Evolutionary conservation across 2,113 vertebrate genomes (phyloP).

Genomic region (Edolisoma coerulescens): DNA sequence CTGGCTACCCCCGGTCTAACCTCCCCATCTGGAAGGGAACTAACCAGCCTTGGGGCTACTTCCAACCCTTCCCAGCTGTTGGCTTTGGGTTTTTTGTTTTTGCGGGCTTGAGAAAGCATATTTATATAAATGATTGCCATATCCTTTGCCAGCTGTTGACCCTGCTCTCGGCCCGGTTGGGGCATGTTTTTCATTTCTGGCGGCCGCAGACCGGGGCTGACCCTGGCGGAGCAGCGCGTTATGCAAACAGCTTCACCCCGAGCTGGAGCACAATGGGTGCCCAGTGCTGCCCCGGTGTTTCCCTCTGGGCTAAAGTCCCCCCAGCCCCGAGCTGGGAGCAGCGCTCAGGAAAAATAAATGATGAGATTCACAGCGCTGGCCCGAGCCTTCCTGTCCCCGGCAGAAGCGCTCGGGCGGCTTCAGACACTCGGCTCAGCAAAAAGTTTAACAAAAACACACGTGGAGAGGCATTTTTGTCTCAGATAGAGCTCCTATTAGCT

Average conservation of each 20-base stretch:
- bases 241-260: slow-evolving; percentile 74
- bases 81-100: slow-evolving; percentile 92
- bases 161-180: slow-evolving; percentile 86
- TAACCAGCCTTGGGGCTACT: slow-evolving; percentile 99
- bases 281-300: slow-evolving; percentile 78
- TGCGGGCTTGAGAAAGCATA: slow-evolving; percentile 96
- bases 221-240: slow-evolving; percentile 81
- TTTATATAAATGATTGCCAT: slow-evolving; percentile 99
- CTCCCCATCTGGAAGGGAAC: slow-evolving; percentile 99
- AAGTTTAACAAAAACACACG: neutral
- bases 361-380: slow-evolving; percentile 58
- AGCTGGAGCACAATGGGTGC: slow-evolving; percentile 73
- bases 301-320: slow-evolving; percentile 78
- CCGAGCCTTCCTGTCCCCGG: slow-evolving; percentile 29
- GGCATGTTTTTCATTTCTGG: slow-evolving; percentile 95
- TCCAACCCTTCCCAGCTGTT: slow-evolving; percentile 99
- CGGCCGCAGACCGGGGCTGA: slow-evolving; percentile 81
- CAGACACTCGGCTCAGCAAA: neutral
- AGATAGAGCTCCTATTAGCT: neutral
- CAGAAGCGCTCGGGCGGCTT: neutral
- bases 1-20: slow-evolving; percentile 95
- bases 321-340: slow-evolving; percentile 60
- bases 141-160: slow-evolving; percentile 99
- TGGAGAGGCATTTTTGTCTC: neutral
- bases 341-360: slow-evolving; percentile 72